A percentile compares a stretch with the other conserved stretches of the same genome.
phyloP scores from a whole-genome alignment of 2,888 invertebrate genomes.

The Hirtodrosophila duncani region DNA sequence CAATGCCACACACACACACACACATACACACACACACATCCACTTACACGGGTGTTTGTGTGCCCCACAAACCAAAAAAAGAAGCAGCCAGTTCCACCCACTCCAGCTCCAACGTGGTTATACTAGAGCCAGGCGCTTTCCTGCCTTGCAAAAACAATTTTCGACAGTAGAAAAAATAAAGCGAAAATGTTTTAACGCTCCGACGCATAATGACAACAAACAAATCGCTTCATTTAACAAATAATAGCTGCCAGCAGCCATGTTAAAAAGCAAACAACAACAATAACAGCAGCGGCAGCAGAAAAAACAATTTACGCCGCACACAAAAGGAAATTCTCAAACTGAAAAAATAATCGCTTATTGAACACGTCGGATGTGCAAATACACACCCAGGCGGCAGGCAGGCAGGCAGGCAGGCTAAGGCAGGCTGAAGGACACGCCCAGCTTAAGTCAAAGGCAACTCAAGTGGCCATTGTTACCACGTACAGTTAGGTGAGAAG shows the following conservation, averaged over 20 bases:
- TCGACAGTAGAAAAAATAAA: slow-evolving; percentile 63
- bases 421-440: slow-evolving; percentile 34
- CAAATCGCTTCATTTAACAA: slow-evolving; percentile 76
- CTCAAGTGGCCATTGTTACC: slow-evolving; percentile 58
- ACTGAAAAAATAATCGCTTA: slow-evolving; percentile 70
- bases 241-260: slow-evolving; percentile 72
- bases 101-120: slow-evolving; percentile 31
- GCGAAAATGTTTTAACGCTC: slow-evolving; percentile 75
- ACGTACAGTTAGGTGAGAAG: slow-evolving; percentile 8
- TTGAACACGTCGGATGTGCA: slow-evolving; percentile 53
- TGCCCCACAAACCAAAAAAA: slow-evolving; percentile 37
- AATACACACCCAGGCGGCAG: slow-evolving; percentile 10
- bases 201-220: slow-evolving; percentile 73
- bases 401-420: slow-evolving; percentile 12
- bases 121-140: slow-evolving; percentile 13
- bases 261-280: slow-evolving; percentile 43
- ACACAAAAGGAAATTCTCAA: slow-evolving; percentile 47
- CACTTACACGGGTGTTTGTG: slow-evolving; percentile 16
- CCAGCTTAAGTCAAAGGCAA: slow-evolving; percentile 20
- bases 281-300: slow-evolving; percentile 11
- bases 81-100: too few relatives aligned
- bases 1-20: slow-evolving; percentile 15
- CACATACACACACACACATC: slow-evolving; percentile 8
- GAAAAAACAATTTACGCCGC: slow-evolving; percentile 49
- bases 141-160: slow-evolving; percentile 49